Evolutionary conservation across 1,140 invertebrate species (phyloP).

Genomic region (Conus ventricosus): DNA sequence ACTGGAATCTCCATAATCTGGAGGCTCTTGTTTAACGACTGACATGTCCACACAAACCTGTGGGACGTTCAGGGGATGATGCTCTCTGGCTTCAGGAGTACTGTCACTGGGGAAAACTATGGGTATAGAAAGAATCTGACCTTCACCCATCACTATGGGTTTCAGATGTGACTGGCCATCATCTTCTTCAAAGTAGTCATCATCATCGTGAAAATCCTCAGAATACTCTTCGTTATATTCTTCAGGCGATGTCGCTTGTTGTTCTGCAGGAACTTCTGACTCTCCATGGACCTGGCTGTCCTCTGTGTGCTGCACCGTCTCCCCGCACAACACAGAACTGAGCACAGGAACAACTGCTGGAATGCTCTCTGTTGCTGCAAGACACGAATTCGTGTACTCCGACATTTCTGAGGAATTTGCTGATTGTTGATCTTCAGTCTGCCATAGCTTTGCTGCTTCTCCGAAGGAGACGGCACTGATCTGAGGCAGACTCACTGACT

Average conservation of each 20-base stretch:
- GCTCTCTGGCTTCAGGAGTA: not conserved
- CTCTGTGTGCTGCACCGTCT: not conserved
- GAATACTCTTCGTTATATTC: not conserved
- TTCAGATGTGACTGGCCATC: not conserved
- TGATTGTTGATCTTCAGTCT: not conserved
- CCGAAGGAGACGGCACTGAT: slow-evolving; percentile 17
- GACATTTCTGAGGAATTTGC: not conserved
- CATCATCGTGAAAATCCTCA: not conserved
- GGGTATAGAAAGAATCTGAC: not conserved
- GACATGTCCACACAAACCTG: not conserved
- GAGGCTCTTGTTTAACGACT: slow-evolving; percentile 13
- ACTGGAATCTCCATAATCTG: not conserved
- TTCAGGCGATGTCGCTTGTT: not conserved
- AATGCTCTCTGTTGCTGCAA: too few species aligned
- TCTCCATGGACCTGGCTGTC: not conserved
- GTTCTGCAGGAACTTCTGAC: not conserved
- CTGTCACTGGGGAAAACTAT: not conserved
- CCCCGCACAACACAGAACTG: not conserved
- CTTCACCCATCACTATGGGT: not conserved
- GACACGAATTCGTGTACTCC: not conserved
- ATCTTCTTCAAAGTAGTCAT: not conserved
- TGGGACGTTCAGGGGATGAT: not conserved
- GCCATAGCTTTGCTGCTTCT: slow-evolving; percentile 6
- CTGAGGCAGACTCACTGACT: not conserved
- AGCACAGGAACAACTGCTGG: not conserved